Percentiles rank a stretch among this genome's conserved stretches.
phyloP scores from a whole-genome alignment of 2,113 vertebrate genomes.

The Plectropomus leopardus region DNA sequence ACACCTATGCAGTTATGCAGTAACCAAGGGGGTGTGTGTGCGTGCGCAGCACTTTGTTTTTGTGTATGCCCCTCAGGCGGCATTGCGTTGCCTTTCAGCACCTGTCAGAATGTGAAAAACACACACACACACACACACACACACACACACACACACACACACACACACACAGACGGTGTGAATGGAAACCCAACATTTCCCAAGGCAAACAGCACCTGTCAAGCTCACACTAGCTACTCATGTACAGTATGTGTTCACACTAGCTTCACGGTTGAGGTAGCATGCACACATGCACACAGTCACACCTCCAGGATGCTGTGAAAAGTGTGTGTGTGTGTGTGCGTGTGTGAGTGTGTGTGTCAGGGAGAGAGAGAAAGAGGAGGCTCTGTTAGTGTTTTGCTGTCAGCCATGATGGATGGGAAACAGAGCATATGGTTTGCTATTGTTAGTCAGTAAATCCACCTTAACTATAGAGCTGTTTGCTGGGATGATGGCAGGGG shows the following conservation, averaged over 20 bases:
- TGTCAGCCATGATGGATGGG: conserved; percentile 57
- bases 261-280: background rate
- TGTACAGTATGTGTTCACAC: conserved; percentile 18
- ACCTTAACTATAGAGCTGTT: conserved; percentile 28
- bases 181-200: conserved; percentile 30
- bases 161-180: conserved; percentile 17
- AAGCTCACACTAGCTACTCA: conserved; percentile 30
- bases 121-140: background rate
- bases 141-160: conserved; percentile 2
- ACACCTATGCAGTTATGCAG: background rate
- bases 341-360: background rate
- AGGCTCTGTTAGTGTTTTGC: conserved; percentile 1
- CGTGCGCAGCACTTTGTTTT: background rate
- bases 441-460: conserved; percentile 47
- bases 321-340: background rate
- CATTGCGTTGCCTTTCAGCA: conserved; percentile 43
- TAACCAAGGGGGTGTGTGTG: background rate
- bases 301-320: too few species aligned
- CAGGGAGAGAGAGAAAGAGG: background rate
- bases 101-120: conserved; percentile 43
- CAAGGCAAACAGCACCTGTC: conserved; percentile 58
- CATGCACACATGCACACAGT: conserved; percentile 13
- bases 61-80: conserved; percentile 22
- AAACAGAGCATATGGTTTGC: conserved; percentile 55
- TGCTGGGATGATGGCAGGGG: background rate